These are phyloP conservation scores for Stenchaetothrips biformis DNA, from an alignment of 2,888 invertebrate genomes.

Conservation along the genomic window DNA sequence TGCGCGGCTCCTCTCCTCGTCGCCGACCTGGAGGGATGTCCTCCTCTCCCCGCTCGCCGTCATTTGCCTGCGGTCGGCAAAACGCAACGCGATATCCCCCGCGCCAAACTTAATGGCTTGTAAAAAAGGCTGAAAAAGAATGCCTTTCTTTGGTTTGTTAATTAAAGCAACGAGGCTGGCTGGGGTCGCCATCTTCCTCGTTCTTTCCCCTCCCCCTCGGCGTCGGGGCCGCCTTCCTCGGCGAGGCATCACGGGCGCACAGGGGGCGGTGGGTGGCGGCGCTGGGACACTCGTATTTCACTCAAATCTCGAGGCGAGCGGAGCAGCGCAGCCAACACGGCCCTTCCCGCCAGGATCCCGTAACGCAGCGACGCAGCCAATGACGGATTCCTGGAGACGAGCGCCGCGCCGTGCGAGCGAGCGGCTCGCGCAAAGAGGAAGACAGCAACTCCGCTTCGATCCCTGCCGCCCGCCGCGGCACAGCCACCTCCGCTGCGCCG, in stretches of 20 bases:
- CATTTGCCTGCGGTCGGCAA: too few relatives aligned
- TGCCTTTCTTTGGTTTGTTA: constrained; percentile 23
- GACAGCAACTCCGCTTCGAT: too few relatives aligned
- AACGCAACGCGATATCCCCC: not conserved
- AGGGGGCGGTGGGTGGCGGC: not conserved
- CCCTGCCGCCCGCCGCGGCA: too few relatives aligned
- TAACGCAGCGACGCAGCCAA: not conserved
- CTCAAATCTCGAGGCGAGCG: not conserved
- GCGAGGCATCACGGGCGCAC: not conserved
- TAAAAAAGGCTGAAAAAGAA: constrained; percentile 20
- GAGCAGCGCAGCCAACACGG: not conserved
- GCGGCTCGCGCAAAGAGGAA: too few relatives aligned
- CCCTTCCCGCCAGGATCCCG: not conserved
- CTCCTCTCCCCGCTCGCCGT: too few relatives aligned
- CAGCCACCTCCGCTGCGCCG: too few relatives aligned
- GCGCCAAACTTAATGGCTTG: constrained; percentile 12
- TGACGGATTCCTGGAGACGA: too few relatives aligned
- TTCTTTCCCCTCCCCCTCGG: too few relatives aligned
- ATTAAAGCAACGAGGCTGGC: constrained; percentile 1
- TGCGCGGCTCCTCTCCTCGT: too few relatives aligned
- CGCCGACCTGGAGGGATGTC: too few relatives aligned
- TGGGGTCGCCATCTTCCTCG: not conserved
- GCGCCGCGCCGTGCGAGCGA: too few relatives aligned
- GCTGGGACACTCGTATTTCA: not conserved
- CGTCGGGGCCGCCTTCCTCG: too few relatives aligned